Conservation (phyloP, 1,140 invertebrate species). For the Dinothrombium tinctorium region DNA sequence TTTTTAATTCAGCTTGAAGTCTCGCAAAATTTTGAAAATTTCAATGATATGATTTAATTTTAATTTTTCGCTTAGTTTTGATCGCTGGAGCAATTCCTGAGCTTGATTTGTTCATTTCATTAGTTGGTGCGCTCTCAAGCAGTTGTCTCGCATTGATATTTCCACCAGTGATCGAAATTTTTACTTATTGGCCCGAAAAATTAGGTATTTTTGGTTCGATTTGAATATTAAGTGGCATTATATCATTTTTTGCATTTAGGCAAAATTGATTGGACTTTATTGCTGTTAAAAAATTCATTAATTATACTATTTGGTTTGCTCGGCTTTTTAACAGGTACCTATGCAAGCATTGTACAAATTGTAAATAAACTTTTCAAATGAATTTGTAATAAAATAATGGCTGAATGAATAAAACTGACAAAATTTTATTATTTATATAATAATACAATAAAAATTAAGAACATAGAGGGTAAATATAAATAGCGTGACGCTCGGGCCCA, state of each 20-base stretch:
- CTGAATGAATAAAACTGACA: too few species aligned
- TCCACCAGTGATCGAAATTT: slow-evolving; percentile 68
- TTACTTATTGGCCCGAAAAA: slow-evolving; percentile 29
- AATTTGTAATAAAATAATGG: too few species aligned
- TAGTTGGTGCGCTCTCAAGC: slow-evolving; percentile 69
- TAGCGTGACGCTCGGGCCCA: too few species aligned
- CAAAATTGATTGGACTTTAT: neutral
- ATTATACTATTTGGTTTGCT: slow-evolving; percentile 45
- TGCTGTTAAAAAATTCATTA: slow-evolving; percentile 33
- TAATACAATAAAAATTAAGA: too few species aligned
- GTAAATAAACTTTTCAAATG: too few species aligned
- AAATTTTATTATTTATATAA: too few species aligned
- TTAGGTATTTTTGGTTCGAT: too few species aligned
- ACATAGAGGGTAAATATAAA: too few species aligned
- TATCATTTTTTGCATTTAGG: too few species aligned
- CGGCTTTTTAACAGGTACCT: slow-evolving; percentile 53
- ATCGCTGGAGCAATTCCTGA: slow-evolving; percentile 43
- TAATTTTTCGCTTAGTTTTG: slow-evolving; percentile 29
- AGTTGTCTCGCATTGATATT: slow-evolving; percentile 68
- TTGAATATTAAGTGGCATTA: too few species aligned
- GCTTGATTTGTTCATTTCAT: slow-evolving; percentile 59
- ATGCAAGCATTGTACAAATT: too few species aligned
- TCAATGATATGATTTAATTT: neutral
- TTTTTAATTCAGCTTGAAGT: neutral
- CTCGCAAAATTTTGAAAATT: neutral